phyloP scores from a whole-genome alignment of 2,888 invertebrate species.

The Poecilobothrus nobilitatus region DNA sequence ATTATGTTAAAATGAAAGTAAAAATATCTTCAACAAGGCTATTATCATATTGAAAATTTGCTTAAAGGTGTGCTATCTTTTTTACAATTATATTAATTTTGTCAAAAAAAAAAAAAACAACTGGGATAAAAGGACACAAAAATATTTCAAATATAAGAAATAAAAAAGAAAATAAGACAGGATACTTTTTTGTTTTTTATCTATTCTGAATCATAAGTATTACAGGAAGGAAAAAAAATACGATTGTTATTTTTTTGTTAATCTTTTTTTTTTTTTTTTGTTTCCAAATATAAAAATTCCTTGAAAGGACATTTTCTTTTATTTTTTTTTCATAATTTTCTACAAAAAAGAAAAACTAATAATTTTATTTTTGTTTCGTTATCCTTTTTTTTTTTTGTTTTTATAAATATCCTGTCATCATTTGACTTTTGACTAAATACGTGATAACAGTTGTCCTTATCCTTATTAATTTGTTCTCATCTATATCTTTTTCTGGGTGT shows the following conservation, averaged over 20 bases:
- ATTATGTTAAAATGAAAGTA: no score
- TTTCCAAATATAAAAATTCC: neutral
- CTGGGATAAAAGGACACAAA: no score
- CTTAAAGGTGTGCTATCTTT: neutral
- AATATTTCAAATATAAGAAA: no score
- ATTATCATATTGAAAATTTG: neutral
- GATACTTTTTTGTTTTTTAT: neutral
- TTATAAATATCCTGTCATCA: neutral
- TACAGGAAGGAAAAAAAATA: no score
- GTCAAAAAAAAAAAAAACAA: neutral
- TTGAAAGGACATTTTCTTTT: neutral
- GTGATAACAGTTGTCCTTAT: slow-evolving; percentile 3
- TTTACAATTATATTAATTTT: neutral
- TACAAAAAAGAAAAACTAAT: no score
- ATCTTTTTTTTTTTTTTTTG: neutral
- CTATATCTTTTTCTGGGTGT: no score
- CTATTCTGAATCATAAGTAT: neutral
- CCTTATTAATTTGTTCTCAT: neutral
- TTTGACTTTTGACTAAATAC: slow-evolving; percentile 1
- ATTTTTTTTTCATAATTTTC: neutral
- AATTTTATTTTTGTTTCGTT: no score
- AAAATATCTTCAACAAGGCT: neutral
- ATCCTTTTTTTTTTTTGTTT: no score
- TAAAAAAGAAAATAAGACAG: no score
- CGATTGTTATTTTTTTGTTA: neutral